A percentile compares a stretch with the other conserved stretches of the same genome.
Conservation (phyloP, 2,113 vertebrate genomes). For the Lophius piscatorius region DNA sequence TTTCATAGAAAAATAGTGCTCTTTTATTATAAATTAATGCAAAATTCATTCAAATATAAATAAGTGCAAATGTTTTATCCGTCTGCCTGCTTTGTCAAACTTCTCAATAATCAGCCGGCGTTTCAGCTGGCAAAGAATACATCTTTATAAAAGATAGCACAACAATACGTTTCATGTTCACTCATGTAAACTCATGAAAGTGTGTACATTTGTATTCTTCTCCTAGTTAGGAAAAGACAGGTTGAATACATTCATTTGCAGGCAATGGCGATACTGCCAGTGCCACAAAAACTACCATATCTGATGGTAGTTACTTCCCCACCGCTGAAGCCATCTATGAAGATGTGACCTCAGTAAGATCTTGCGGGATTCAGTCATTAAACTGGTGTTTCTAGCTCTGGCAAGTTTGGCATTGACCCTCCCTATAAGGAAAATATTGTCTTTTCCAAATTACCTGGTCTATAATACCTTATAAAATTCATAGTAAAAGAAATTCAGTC, state of each 20-base stretch:
- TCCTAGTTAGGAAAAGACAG: conserved; percentile 27
- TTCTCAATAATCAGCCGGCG: conserved; percentile 81
- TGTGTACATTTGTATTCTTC: conserved; percentile 37
- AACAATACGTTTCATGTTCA: conserved; percentile 72
- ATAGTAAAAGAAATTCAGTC: conserved; percentile 24
- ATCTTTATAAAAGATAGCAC: conserved; percentile 94
- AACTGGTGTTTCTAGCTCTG: conserved; percentile 31
- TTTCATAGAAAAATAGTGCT: conserved; percentile 94
- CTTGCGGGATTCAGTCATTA: conserved; percentile 37
- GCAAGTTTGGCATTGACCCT: conserved; percentile 51
- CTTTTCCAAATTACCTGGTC: conserved; percentile 20
- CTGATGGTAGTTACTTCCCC: too few species aligned
- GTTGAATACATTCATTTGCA: conserved; percentile 70
- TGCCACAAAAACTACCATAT: conserved; percentile 36
- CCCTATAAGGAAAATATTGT: conserved; percentile 6
- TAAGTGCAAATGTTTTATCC: conserved; percentile 94
- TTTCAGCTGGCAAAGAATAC: conserved; percentile 80
- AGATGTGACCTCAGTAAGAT: conserved; percentile 25
- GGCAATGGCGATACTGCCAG: conserved; percentile 41
- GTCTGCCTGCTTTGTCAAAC: conserved; percentile 75
- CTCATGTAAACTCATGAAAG: conserved; percentile 84
- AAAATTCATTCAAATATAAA: conserved; percentile 95
- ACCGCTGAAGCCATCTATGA: conserved; percentile 12
- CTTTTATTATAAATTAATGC: conserved; percentile 99
- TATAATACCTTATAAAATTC: conserved; percentile 3